These are phyloP conservation scores for Perccottus glenii DNA, from an alignment of 2,113 vertebrate species.

Conservation along the genomic window DNA sequence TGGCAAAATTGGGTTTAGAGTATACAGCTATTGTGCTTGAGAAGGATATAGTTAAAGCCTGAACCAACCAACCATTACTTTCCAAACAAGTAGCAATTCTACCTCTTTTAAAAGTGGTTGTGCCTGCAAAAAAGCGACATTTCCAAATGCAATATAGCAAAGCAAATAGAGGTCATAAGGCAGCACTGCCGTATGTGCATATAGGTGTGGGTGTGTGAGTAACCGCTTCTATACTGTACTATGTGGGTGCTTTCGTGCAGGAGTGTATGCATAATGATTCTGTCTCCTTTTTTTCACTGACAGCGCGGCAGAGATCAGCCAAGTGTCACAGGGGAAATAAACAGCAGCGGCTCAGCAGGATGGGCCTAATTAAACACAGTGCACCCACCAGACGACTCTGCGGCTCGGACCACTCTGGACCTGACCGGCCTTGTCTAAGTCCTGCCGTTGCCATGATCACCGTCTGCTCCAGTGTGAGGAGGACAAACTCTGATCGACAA, in stretches of 20 bases:
- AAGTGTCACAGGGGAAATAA: constrained; percentile 75
- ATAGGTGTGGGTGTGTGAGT: constrained; percentile 5
- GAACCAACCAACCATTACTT: constrained; percentile 13
- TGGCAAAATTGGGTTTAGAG: neutral
- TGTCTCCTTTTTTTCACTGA: constrained; percentile 28
- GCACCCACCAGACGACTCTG: constrained; percentile 55
- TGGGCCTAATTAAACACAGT: constrained; percentile 76
- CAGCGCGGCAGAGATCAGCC: constrained; percentile 64
- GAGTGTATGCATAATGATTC: constrained; percentile 55
- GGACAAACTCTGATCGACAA: neutral
- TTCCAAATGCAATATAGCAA: constrained; percentile 13
- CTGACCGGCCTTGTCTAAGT: constrained; percentile 44
- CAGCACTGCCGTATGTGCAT: constrained; percentile 1
- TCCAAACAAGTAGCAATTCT: constrained; percentile 24
- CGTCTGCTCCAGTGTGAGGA: constrained; percentile 38
- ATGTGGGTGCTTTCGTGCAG: constrained; percentile 28
- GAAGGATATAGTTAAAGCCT: neutral
- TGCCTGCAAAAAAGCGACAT: constrained; percentile 35
- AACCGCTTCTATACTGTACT: constrained; percentile 14
- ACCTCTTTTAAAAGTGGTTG: constrained; percentile 30
- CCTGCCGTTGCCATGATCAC: constrained; percentile 70
- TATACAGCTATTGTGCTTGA: neutral
- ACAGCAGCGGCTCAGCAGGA: constrained; percentile 75
- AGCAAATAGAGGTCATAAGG: neutral
- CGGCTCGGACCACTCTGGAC: constrained; percentile 63